Evolutionary conservation across 2,888 invertebrate species (phyloP), one percentile per base, ranked within the genome.

Genomic region (Plagiodera versicolora): DNA sequence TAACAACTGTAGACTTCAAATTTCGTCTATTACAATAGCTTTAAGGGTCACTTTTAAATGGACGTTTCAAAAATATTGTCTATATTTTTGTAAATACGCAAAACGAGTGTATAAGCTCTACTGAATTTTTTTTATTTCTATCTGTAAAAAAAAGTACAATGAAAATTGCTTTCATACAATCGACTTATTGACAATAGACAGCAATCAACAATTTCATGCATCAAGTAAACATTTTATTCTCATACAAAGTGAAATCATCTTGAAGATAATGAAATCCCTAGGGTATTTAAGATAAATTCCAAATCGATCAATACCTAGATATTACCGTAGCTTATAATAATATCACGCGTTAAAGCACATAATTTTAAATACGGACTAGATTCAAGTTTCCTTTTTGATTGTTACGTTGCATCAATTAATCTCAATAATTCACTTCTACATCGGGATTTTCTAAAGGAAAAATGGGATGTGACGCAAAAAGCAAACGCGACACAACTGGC

Each of bases 1-100:
- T 70, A 66, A 71, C 68, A 63, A 61, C 39, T 51, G 52, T 47
- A 56, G 52, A 56, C 50, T 60, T 60, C 57, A 49, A 60, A 57
- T 49, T 35, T 63, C 63, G 20, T 39, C 45, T 55, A 39, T 14
- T 39, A 39, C 53, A 30, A 51, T 58, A 47, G 55, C 28, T 55
- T 57, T 57, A 55, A 58, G 50, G 55, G 50, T 20, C 55, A 58
- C 39, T 39, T 39, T 14, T n/a, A 58, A 55, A 61, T 57, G 53
- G 44, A 61, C 53, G 56, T 53, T 57, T 56, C 55, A 61, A 53
- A 61, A 61, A 57, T 56, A 56, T 56, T 56, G 30, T 61, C 19
- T 57, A 18, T 49, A 32, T 39, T 47, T 35, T 45, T 45, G 50
- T 39, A 60, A 39, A 60, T 51, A 35, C 39, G 46, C 55, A 35